phyloP scores from a whole-genome alignment of 2,797 vertebrate genomes.

The Eulemur rubriventer region DNA sequence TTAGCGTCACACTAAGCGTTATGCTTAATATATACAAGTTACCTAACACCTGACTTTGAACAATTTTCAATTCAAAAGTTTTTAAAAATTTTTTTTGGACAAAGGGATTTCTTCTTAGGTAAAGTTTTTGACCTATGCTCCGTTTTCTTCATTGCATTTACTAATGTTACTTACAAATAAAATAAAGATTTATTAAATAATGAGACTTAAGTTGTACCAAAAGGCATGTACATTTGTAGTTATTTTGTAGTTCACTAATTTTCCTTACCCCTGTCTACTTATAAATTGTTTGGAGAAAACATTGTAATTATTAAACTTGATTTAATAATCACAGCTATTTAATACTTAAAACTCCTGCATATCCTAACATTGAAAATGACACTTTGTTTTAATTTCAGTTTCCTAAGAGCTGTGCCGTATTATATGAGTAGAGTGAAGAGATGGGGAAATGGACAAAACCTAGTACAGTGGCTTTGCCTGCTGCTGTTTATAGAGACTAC shows the following conservation, averaged over 20 bases:
- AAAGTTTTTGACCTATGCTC: background rate
- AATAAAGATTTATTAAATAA: background rate
- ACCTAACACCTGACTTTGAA: background rate
- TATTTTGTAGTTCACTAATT: background rate
- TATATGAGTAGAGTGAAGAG: background rate
- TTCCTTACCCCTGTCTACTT: background rate
- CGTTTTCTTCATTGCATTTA: background rate
- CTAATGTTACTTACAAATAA: background rate
- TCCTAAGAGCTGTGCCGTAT: background rate
- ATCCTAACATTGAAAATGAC: background rate
- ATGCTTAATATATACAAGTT: background rate
- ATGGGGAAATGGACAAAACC: background rate
- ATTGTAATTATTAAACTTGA: background rate
- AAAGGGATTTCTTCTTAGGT: background rate
- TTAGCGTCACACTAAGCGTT: too few relatives aligned
- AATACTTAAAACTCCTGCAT: background rate
- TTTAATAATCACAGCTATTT: background rate
- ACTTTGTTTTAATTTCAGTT: background rate
- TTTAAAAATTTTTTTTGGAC: background rate
- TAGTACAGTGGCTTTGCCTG: background rate
- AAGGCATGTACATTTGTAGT: background rate
- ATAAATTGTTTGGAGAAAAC: conserved; percentile 13
- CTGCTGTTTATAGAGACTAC: background rate
- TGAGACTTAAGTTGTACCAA: background rate
- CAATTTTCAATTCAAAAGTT: background rate